Evolutionary conservation across 2,888 invertebrate genomes (phyloP).

Genomic region (Himalopsyche tibetana): DNA sequence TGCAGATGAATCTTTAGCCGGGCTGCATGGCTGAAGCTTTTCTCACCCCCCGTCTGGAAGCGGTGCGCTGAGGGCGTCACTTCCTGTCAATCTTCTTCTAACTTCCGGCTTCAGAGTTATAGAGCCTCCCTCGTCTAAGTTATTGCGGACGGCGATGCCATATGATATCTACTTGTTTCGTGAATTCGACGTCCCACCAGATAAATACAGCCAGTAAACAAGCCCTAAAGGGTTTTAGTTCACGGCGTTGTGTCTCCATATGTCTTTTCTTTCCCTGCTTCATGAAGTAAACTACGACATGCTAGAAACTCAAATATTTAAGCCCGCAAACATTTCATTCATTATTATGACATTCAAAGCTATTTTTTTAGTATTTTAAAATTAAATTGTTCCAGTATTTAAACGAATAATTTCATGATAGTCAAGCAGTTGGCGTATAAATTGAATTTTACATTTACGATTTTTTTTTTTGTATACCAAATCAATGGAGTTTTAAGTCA

Average conservation of each 20-base stretch:
- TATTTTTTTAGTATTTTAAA: no score
- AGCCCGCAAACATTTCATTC: no score
- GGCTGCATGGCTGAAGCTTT: not conserved
- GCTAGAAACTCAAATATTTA: no score
- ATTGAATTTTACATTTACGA: no score
- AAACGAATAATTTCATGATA: no score
- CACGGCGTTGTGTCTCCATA: not conserved
- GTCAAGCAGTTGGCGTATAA: no score
- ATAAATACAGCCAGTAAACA: constrained; percentile 10
- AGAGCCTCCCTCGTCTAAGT: constrained; percentile 38
- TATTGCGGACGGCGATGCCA: constrained; percentile 48
- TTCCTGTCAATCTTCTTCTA: constrained; percentile 59
- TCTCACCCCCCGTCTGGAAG: not conserved
- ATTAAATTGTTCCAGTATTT: no score
- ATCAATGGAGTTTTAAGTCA: no score
- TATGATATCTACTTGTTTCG: constrained; percentile 49
- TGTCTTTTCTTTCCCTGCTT: not conserved
- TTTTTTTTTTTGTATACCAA: no score
- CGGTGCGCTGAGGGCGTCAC: constrained; percentile 39
- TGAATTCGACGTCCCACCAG: not conserved
- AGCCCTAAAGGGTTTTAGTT: not conserved
- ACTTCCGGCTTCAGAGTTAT: constrained; percentile 57
- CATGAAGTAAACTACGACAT: not conserved
- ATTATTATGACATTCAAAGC: no score
- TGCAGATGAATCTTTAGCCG: constrained; percentile 7